phyloP scores from a whole-genome alignment of 2,113 vertebrate genomes.

The Prochilodus magdalenae region DNA sequence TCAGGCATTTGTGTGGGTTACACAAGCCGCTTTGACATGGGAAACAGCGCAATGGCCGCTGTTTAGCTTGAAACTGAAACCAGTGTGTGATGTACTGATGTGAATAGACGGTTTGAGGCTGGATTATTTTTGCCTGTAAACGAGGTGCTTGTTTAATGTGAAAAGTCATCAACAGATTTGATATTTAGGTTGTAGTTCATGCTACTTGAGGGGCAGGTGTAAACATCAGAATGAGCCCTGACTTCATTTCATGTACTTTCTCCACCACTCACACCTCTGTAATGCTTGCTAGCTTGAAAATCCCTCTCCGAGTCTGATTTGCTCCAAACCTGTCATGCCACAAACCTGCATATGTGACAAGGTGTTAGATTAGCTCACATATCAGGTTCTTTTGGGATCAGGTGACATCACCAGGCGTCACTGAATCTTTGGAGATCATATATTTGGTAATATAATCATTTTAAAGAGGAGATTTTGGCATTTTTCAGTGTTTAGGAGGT shows the following conservation, averaged over 20 bases:
- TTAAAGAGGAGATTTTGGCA: too few species aligned
- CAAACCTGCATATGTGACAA: background rate
- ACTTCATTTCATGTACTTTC: background rate
- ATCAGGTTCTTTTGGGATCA: background rate
- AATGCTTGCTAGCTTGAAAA: background rate
- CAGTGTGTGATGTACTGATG: background rate
- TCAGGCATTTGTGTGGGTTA: conserved; percentile 34
- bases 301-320: background rate
- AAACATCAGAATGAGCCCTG: background rate
- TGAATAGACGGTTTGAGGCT: background rate
- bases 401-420: background rate
- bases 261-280: background rate
- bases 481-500: too few species aligned
- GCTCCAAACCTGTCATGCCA: background rate
- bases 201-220: background rate
- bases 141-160: background rate
- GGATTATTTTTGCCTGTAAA: background rate
- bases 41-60: conserved; percentile 7
- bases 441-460: background rate
- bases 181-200: background rate
- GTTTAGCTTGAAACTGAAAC: conserved; percentile 15
- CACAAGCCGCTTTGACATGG: background rate
- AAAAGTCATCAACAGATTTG: background rate
- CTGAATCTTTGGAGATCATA: too few species aligned
- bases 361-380: background rate